phyloP scores from a whole-genome alignment of 23 tunicate genomes.

The Aplidium turbinatum region DNA sequence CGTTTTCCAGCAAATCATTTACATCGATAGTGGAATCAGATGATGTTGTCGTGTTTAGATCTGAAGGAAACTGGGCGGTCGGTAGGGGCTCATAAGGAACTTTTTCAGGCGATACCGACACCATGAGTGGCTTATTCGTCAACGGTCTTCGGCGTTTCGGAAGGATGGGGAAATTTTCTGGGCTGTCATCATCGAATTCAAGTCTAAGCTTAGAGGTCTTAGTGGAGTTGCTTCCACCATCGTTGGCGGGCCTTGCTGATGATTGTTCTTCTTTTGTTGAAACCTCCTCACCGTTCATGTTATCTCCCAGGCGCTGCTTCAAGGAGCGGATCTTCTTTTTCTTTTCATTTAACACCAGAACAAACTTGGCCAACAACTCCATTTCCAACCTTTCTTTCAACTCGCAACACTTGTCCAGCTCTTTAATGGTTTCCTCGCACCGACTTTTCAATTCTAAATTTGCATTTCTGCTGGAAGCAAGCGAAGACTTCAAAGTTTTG shows the following conservation, averaged over 20 bases:
- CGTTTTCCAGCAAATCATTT: slow-evolving; percentile 31
- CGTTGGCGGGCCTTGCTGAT: background rate
- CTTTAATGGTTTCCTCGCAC: background rate
- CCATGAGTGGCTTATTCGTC: slow-evolving; percentile 1
- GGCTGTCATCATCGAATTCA: background rate
- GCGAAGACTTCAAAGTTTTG: background rate
- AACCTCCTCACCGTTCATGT: background rate
- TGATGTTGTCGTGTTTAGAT: slow-evolving; percentile 23
- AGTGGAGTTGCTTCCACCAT: background rate
- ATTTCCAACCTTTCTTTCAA: slow-evolving; percentile 31
- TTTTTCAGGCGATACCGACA: slow-evolving; percentile 27
- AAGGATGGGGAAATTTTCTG: background rate
- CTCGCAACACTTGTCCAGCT: slow-evolving; percentile 16
- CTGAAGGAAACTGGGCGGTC: slow-evolving; percentile 24
- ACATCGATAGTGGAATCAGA: slow-evolving; percentile 49
- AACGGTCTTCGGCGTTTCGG: slow-evolving; percentile 4
- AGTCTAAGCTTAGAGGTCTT: background rate
- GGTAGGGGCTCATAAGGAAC: background rate
- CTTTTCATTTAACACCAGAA: slow-evolving; percentile 58
- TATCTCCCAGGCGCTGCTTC: slow-evolving; percentile 4
- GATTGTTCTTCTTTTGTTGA: background rate
- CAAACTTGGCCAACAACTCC: slow-evolving; percentile 49
- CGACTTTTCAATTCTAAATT: background rate
- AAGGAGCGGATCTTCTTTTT: slow-evolving; percentile 51
- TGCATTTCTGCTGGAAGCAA: background rate